Base-by-base conservation (phyloP, 2,888 invertebrate genomes). In the Bursaphelenchus okinawaensis region DNA sequence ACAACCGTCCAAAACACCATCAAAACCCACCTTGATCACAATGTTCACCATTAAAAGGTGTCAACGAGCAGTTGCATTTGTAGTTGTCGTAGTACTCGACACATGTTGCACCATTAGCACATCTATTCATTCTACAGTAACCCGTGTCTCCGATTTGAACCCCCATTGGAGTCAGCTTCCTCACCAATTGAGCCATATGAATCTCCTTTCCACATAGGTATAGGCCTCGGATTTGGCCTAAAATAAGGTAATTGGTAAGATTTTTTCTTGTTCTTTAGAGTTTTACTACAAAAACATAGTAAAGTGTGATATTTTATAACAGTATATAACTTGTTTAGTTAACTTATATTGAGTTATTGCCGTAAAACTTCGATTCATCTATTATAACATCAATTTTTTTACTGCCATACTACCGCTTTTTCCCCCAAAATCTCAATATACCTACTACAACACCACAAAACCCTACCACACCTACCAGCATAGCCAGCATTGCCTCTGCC, bases 41-140 rank as follows among this genome's bases (percentile, higher is more conserved):
- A 56, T 76, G 77, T 7, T 66, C 70, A 31, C 80, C 80, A 8
- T 71, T 74, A 54, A 80, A 80, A 8, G 80, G 80, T 31, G 80
- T 81, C 63, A 69, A 59, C 24, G 75, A 72, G 63, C 80, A 80
- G 62, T 80, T 81, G 51, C 80, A 80, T 12, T 67, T 65, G 65
- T 76, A 80, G 50, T 74, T 75, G 67, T 81, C 80, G 66, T 76
- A 80, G 54, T 74, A 70, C 55, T 80, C 80, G 20, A 78, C 68
- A 57, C 80, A 80, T 19, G 60, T 56, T 12, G 78, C 80, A 27
- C 69, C 75, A 57, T 80, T 80, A 23, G 67, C 67, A 57, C 80
- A 80, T 23, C 61, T 63, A 61, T 74, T 76, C 6, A 69, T 57
- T 24, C 73, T 62, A 65, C 78, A 78, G 62, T 73, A 74, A 7